Percentiles rank a stretch among this genome's conserved stretches.
These are phyloP conservation scores for Coenonympha arcania DNA, from an alignment of 2,888 invertebrate species.

Conservation along the genomic window DNA sequence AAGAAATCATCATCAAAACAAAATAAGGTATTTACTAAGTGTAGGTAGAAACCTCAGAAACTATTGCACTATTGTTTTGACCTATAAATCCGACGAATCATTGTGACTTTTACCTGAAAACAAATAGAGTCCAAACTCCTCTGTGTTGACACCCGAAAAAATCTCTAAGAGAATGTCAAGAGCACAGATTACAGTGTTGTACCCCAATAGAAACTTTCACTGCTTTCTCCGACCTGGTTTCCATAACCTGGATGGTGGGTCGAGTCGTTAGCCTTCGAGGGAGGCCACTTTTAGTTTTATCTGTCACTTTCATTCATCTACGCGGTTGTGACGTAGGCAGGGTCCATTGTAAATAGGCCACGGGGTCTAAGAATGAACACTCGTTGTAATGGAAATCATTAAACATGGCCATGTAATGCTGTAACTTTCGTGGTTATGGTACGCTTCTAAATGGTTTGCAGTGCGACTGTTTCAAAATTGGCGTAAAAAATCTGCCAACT, in stretches of 20 bases:
- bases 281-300: slow-evolving; percentile 61
- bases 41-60: too few relatives aligned
- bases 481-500: too few relatives aligned
- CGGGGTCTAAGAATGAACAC: slow-evolving; percentile 7
- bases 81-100: slow-evolving; percentile 14
- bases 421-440: too few relatives aligned
- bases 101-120: slow-evolving; percentile 2
- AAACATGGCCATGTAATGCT: too few relatives aligned
- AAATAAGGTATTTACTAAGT: too few relatives aligned
- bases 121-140: slow-evolving; percentile 11
- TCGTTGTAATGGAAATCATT: neutral
- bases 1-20: slow-evolving; percentile 28
- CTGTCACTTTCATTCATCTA: slow-evolving; percentile 62
- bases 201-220: slow-evolving; percentile 64
- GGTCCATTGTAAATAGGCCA: slow-evolving; percentile 36
- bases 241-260: slow-evolving; percentile 49
- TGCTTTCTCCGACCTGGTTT: slow-evolving; percentile 62
- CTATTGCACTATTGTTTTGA: slow-evolving; percentile 14
- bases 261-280: slow-evolving; percentile 58
- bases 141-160: slow-evolving; percentile 19
- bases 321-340: slow-evolving; percentile 50
- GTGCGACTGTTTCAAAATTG: too few relatives aligned
- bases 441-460: too few relatives aligned
- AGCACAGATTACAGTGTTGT: slow-evolving; percentile 60
- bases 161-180: slow-evolving; percentile 51